Evolutionary conservation across 37 sponge, comb jelly and placozoan species (phyloP).

Genomic region (Eunapius fragilis): DNA sequence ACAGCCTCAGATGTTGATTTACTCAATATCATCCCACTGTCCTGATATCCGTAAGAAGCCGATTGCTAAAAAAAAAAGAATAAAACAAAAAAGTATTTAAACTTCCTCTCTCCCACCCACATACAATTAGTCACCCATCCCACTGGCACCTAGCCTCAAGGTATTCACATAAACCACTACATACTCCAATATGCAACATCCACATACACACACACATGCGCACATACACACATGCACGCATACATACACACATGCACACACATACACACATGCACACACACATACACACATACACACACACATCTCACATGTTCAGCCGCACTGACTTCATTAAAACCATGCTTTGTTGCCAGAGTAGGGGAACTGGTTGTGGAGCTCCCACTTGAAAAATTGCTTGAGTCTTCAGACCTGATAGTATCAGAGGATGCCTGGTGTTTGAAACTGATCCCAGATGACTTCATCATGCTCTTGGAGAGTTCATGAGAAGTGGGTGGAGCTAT

Average conservation of each 20-base stretch:
- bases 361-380: background rate
- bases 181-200: background rate
- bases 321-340: background rate
- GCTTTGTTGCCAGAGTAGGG: background rate
- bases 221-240: background rate
- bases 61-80: background rate
- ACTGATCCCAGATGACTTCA: background rate
- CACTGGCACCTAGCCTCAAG: background rate
- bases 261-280: conserved; percentile 12
- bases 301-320: background rate
- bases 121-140: no score
- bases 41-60: no score
- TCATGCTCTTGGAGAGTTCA: background rate
- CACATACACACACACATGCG: background rate
- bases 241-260: background rate
- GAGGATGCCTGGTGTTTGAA: background rate
- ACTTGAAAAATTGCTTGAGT: background rate
- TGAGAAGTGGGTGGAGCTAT: background rate
- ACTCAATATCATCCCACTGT: no score
- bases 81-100: no score
- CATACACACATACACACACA: conserved; percentile 11
- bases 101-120: background rate
- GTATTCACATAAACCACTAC: background rate
- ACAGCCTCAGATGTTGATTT: background rate
- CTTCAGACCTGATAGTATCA: background rate